Base-by-base conservation (phyloP, 2,797 vertebrate genomes). In the Kryptopterus vitreolus region DNA sequence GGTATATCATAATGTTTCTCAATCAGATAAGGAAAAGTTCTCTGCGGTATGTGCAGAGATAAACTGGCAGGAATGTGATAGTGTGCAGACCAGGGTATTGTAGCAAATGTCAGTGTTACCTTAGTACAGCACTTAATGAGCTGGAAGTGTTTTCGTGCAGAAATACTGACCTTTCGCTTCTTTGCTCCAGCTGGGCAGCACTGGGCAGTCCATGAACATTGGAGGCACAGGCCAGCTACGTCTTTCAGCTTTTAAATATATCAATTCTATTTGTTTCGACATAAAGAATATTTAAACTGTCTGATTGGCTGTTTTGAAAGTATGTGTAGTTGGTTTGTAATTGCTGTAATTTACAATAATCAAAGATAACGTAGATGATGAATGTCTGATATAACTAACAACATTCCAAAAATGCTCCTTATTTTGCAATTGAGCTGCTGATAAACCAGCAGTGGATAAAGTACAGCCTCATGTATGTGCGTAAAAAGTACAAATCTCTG, bases 21-120 rank as follows among this genome's bases (percentile, higher is more conserved):
- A 2, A 50, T 18, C 15, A 20, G 43, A 31, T 31, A 48, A 29
- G 50, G 22, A 24, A 3, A 43, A 57, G 53, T 18, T 58, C 1
- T 22, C 52, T 33, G 16, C 31, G 10, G 38, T 43, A 43, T 43
- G 20, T 35, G 50, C 52, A n/a, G 1, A 24, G 52, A 2, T 55
- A 33, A 52, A 20, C 24, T 52, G 18, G 31, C 13, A 35, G 31
- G 31, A 35, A 38, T 72, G 29, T 12, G n/a, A 57, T 16, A 1
- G 9, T 73, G 70, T 57, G 33, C 6, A 73, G 52, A 57, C 22
- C 33, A 57, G 61, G 22, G 72, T 48, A 50, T 61, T 58, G 71
- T 55, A 73, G 38, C 74, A 82, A 84, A 87, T 79, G 70, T 84
- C 80, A 80, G 46, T 68, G 33, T 75, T 76, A 85, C 59, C 71